Percentiles rank a stretch among this genome's conserved stretches.
Evolutionary conservation across 2,113 vertebrate genomes (phyloP).

Genomic region (Antennarius striatus): DNA sequence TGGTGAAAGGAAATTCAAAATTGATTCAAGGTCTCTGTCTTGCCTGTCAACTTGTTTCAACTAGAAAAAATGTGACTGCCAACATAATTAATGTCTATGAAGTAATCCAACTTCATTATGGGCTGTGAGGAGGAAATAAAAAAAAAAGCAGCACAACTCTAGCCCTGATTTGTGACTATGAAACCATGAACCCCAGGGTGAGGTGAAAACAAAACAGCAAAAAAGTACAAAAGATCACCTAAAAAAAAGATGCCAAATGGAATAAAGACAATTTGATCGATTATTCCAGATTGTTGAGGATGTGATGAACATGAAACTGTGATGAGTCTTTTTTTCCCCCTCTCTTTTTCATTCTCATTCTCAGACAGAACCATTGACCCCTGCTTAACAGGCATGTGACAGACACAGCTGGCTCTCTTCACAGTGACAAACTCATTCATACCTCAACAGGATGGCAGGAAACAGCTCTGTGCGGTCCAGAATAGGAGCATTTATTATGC

Average conservation of each 20-base stretch:
- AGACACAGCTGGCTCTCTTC: constrained; percentile 50
- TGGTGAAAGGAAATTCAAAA: constrained; percentile 1
- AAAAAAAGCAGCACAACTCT: not conserved
- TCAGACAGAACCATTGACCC: constrained; percentile 2
- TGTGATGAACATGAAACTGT: not conserved
- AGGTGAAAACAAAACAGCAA: constrained; percentile 34
- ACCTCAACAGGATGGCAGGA: constrained; percentile 8
- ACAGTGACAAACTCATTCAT: constrained; percentile 32
- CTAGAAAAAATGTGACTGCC: constrained; percentile 26
- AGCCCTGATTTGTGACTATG: constrained; percentile 27
- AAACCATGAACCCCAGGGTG: constrained; percentile 33
- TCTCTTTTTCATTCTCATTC: not conserved
- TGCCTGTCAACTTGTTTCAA: constrained; percentile 33
- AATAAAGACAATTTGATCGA: constrained; percentile 10
- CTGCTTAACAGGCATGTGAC: constrained; percentile 24
- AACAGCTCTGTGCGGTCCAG: constrained; percentile 3
- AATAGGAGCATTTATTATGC: constrained; percentile 31
- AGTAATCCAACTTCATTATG: constrained; percentile 28
- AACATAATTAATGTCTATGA: constrained; percentile 45
- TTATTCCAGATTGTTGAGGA: constrained; percentile 13
- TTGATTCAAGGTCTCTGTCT: constrained; percentile 20
- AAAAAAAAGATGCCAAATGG: constrained; percentile 25
- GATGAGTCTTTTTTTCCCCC: not conserved
- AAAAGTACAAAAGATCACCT: constrained; percentile 6
- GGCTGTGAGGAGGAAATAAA: constrained; percentile 11